Conservation (phyloP, 1,140 invertebrate species). For the Euglossa dilemma region DNA sequence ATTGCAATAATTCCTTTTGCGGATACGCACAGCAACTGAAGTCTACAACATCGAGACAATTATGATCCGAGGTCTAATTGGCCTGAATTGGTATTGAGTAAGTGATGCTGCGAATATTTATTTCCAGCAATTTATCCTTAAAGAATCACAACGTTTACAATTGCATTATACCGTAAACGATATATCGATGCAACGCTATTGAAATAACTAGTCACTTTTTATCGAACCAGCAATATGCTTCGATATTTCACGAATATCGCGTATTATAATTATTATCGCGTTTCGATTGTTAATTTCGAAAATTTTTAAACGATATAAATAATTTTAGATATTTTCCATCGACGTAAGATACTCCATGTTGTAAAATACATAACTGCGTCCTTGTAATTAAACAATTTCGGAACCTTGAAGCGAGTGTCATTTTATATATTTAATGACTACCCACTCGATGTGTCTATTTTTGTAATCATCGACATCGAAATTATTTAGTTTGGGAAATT, state of each 20-base stretch:
- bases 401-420: background rate
- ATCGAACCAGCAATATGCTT: background rate
- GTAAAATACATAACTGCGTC: background rate
- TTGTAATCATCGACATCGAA: background rate
- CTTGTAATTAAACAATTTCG: background rate
- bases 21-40: slow-evolving; percentile 51
- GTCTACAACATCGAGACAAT: slow-evolving; percentile 72
- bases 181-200: background rate
- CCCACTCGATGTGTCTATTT: background rate
- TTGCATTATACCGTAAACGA: background rate
- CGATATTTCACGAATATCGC: background rate
- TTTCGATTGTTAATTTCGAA: too few relatives aligned
- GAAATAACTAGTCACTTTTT: background rate
- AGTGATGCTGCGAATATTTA: slow-evolving; percentile 48
- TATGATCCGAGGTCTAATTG: slow-evolving; percentile 80
- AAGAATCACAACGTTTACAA: slow-evolving; percentile 1
- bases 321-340: too few relatives aligned
- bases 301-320: too few relatives aligned
- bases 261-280: background rate
- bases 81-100: slow-evolving; percentile 78
- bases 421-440: background rate
- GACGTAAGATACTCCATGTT: too few relatives aligned
- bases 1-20: slow-evolving; percentile 30
- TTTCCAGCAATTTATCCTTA: slow-evolving; percentile 7
- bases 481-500: background rate